A percentile compares a stretch with the other conserved stretches of the same genome.
Conservation (phyloP, 2,113 vertebrate species). For the Natator depressus region DNA sequence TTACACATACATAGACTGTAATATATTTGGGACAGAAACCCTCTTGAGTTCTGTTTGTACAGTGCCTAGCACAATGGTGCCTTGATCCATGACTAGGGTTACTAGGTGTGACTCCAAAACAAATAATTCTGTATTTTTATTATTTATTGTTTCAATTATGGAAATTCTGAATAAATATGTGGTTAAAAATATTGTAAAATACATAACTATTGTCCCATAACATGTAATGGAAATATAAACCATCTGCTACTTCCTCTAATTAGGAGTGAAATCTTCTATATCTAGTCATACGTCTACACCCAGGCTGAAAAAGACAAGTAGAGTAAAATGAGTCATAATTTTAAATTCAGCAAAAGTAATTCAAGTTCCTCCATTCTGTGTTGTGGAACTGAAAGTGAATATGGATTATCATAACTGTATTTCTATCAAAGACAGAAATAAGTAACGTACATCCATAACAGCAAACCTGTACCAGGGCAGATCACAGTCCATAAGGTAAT, state of each 20-base stretch:
- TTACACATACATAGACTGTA: background rate
- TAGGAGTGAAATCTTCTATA: background rate
- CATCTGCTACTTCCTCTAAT: background rate
- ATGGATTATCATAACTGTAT: background rate
- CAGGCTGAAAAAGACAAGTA: background rate
- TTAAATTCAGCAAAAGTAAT: background rate
- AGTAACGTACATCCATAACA: background rate
- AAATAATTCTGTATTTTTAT: background rate
- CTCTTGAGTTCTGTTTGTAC: background rate
- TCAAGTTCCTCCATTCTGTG: background rate
- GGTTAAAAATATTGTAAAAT: background rate
- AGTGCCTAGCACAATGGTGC: background rate
- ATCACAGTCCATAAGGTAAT: background rate
- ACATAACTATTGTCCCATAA: background rate
- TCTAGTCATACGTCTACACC: background rate
- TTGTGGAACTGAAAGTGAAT: background rate
- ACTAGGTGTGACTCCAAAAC: background rate
- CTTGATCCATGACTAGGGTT: background rate
- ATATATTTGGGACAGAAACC: background rate
- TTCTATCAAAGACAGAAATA: background rate
- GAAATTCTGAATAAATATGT: background rate
- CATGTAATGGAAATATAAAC: background rate
- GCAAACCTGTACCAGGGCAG: background rate
- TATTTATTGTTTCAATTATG: background rate
- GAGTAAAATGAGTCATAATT: background rate